Base-by-base conservation (phyloP, 1,140 invertebrate genomes). In the Euura saliciscinereae region DNA sequence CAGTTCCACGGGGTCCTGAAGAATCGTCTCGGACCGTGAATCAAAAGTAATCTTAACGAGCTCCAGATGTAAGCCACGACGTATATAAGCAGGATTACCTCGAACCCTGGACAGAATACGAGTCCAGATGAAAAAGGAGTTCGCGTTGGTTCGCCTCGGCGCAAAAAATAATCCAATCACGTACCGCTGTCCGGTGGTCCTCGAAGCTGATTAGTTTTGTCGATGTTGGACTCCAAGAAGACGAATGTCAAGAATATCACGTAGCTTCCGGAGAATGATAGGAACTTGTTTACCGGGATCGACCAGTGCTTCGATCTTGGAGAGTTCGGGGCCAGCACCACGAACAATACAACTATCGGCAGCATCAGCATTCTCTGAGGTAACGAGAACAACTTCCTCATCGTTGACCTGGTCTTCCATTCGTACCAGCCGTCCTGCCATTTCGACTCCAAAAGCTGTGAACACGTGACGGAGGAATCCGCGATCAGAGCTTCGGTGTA, bases 261-360 rank as follows among this genome's bases (percentile, higher is more conserved):
- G 74, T 92, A 93, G n/a, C 89, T 89, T 10, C 91, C 88, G 2
- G 90, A 85, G 65, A 90, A 89, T 44, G 88, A 90, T 65, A 92
- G 86, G 80, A 91, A 88, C 81, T 90, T 89, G 74, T 91, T 90
- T 59, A 90, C 80, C 6, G 90, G 90, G 45, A 89, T 87, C 71
- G 81, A 79, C 82, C 85, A 89, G 75, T 85, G 80, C 59, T 80
- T 84, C 3, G 87, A 85, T 51, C 79, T 75, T 6, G 76, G 74
- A 68, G 87, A 85, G 64, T 85, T 85, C 0, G 89, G 89, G 28
- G 83, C 76, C 45, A 87, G 76, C 45, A 85, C 42, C 11, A 87
- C 80, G 74, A 90, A 78, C 1, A 89, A 5, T 2, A 83, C 76
- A n/a, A 91, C 88, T 1, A 88, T 10, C 0, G 88, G 88, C 3